phyloP scores from a whole-genome alignment of 2,797 vertebrate species.

The Euphonia xanthogaster region DNA sequence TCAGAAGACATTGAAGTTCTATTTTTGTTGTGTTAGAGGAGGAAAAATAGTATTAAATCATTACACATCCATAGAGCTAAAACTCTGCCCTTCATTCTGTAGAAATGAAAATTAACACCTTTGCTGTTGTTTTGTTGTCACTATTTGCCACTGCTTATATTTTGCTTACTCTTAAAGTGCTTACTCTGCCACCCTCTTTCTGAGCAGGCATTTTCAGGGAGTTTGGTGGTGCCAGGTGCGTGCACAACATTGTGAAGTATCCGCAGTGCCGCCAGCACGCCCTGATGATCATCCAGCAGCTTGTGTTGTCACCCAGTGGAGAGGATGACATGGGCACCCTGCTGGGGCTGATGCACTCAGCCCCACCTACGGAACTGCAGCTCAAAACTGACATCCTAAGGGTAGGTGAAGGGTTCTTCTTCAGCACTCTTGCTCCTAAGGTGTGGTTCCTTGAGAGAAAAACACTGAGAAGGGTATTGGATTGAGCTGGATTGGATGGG shows the following conservation, averaged over 20 bases:
- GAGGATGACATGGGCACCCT: slow-evolving; percentile 99
- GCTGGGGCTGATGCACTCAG: slow-evolving; percentile 96
- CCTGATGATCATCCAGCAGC: slow-evolving; percentile 95
- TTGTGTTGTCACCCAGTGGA: slow-evolving; percentile 92
- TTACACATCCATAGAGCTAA: background rate
- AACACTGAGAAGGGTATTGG: background rate
- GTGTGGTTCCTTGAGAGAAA: background rate
- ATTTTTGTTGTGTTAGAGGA: background rate
- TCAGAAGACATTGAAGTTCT: background rate
- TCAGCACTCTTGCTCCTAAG: background rate
- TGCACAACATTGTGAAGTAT: slow-evolving; percentile 98
- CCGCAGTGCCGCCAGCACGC: slow-evolving; percentile 94
- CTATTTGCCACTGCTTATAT: background rate
- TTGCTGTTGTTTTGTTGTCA: background rate
- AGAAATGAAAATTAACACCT: background rate
- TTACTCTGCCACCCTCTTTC: background rate
- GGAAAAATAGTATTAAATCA: background rate
- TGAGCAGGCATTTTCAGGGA: slow-evolving; percentile 90
- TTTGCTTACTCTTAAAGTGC: background rate
- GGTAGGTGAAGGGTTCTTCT: slow-evolving; percentile 71
- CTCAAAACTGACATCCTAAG: slow-evolving; percentile 94
- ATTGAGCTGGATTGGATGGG: background rate
- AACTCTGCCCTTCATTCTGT: background rate
- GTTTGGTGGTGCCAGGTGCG: slow-evolving; percentile 94
- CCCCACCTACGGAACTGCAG: slow-evolving; percentile 89